phyloP scores from a whole-genome alignment of 2,888 invertebrate species.

The Glyphotaelius pellucidus region DNA sequence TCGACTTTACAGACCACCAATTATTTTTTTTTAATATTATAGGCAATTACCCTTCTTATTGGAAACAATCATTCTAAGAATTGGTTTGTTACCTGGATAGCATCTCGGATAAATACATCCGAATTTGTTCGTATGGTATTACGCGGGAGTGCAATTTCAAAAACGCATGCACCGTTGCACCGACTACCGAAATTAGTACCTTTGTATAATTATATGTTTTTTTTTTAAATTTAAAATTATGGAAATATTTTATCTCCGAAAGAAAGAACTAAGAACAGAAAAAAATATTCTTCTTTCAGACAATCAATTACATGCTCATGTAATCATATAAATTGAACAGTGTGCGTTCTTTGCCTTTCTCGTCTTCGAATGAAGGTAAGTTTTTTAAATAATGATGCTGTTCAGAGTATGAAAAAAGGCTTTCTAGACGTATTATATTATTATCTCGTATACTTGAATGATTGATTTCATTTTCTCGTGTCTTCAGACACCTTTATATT shows the following conservation, averaged over 20 bases:
- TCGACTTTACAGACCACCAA: no score
- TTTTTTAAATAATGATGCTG: background rate
- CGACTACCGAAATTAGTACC: no score
- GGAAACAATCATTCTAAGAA: no score
- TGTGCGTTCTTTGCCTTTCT: background rate
- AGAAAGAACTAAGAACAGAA: background rate
- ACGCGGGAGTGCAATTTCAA: no score
- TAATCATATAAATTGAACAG: background rate
- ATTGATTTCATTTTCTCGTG: background rate
- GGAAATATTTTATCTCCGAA: background rate
- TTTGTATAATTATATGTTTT: no score
- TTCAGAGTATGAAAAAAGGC: background rate
- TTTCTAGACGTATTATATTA: background rate
- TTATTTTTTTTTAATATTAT: no score
- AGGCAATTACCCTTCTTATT: no score
- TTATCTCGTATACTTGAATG: slow-evolving; percentile 2
- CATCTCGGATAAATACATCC: no score
- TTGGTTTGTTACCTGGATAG: no score
- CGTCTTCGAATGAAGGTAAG: background rate
- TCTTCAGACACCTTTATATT: background rate
- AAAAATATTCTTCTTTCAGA: background rate
- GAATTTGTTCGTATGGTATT: no score
- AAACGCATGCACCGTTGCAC: no score
- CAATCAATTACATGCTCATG: background rate
- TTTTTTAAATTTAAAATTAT: background rate